Evolutionary conservation across 2,888 invertebrate species (phyloP).

Genomic region (Diabrotica balteata): DNA sequence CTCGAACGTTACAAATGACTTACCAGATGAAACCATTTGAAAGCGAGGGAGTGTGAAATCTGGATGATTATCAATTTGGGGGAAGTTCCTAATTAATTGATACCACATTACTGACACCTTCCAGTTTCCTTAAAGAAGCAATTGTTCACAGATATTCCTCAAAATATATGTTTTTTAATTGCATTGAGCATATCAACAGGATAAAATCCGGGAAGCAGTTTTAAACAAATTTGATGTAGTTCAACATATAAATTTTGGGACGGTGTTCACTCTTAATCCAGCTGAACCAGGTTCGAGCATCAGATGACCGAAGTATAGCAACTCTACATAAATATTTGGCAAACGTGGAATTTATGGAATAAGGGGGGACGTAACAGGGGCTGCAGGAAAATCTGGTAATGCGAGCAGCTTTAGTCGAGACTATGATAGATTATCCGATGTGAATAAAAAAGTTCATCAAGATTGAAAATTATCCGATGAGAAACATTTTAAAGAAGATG

Average conservation of each 20-base stretch:
- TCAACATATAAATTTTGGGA: slow-evolving; percentile 94
- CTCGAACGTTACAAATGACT: slow-evolving; percentile 82
- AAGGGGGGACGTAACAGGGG: too few relatives aligned
- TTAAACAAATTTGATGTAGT: slow-evolving; percentile 92
- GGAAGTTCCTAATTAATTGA: slow-evolving; percentile 93
- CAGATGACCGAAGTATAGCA: slow-evolving; percentile 33
- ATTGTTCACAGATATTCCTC: slow-evolving; percentile 73
- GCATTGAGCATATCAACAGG: slow-evolving; percentile 90
- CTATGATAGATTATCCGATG: too few relatives aligned
- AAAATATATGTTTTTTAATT: slow-evolving; percentile 91
- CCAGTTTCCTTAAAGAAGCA: slow-evolving; percentile 78
- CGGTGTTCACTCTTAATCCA: slow-evolving; percentile 76
- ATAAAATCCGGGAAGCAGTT: slow-evolving; percentile 87
- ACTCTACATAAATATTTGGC: background rate
- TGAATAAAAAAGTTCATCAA: too few relatives aligned
- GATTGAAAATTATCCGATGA: too few relatives aligned
- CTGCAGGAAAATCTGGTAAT: too few relatives aligned
- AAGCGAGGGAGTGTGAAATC: slow-evolving; percentile 98
- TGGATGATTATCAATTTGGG: slow-evolving; percentile 99
- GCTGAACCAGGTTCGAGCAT: slow-evolving; percentile 44
- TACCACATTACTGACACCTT: slow-evolving; percentile 72
- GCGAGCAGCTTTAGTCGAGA: too few relatives aligned
- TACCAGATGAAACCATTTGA: slow-evolving; percentile 99
- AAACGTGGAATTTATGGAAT: slow-evolving; percentile 8
- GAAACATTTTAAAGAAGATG: too few relatives aligned